phyloP scores from a whole-genome alignment of 2,113 vertebrate genomes.

The Pelvicachromis taeniatus region DNA sequence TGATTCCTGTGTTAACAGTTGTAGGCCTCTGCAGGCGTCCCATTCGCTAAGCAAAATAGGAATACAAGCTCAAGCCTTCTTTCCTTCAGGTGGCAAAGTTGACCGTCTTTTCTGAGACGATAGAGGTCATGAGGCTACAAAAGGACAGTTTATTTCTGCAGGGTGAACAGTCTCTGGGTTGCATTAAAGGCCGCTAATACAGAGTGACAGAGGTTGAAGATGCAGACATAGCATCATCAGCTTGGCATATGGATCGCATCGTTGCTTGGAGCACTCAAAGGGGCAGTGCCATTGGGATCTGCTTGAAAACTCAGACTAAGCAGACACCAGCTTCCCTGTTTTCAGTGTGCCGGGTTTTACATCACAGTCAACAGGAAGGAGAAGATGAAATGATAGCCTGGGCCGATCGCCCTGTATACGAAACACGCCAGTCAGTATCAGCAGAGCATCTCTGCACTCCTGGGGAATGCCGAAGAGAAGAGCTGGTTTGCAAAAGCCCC shows the following conservation, averaged over 20 bases:
- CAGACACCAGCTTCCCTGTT: neutral
- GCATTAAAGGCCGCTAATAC: neutral
- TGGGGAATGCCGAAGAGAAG: neutral
- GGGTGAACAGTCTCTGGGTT: neutral
- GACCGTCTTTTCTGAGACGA: constrained; percentile 8
- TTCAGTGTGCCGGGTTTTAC: neutral
- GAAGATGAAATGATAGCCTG: constrained; percentile 29
- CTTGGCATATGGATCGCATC: neutral
- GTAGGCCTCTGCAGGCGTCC: neutral
- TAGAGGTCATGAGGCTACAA: constrained; percentile 1
- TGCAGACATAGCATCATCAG: neutral
- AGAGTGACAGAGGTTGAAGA: constrained; percentile 40
- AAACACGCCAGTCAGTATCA: constrained; percentile 22
- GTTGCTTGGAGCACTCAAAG: neutral
- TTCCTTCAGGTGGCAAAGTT: neutral
- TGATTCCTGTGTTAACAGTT: neutral
- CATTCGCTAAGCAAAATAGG: neutral
- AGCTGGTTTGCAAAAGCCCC: neutral
- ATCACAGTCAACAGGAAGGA: constrained; percentile 34
- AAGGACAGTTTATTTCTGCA: constrained; percentile 26
- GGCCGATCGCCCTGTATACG: constrained; percentile 19
- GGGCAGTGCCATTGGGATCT: neutral
- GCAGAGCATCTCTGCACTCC: constrained; percentile 1
- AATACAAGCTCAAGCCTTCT: neutral
- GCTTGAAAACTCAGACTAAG: neutral